Base-by-base conservation (phyloP, 2,113 vertebrate genomes). In the Upupa epops region DNA sequence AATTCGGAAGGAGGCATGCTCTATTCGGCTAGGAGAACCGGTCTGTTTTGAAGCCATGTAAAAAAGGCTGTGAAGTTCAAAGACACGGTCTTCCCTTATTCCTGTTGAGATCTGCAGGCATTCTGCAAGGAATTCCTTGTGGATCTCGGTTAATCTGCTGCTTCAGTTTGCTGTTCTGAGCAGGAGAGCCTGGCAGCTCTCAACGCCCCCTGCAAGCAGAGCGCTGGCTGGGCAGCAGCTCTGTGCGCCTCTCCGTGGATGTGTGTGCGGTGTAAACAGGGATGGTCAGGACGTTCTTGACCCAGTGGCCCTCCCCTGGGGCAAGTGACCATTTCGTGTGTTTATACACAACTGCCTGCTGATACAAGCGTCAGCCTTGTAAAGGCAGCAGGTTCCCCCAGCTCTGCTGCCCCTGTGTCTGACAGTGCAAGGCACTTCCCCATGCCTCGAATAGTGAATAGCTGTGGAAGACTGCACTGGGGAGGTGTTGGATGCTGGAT, bases 181-280 rank as follows among this genome's bases (percentile, higher is more conserved):
- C 75, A 28, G 0, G 9, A 26, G 51, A 28, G 40, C 17, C 22
- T 1, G 1, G 13, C 12, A 58, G 40, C 56, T 59, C 7, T 1
- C 37, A 32, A 45, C 49, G 18, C 9, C 13, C 25, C 18, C 34
- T 52, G 56, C 75, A 56, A 21, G 51, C 24, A 60, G 56, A 37
- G 13, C 14, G 3, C 19, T 22, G 49, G 42, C 59, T 69, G 40
- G 28, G 11, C 16, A 36, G 55, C 40, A 73, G 0, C 28, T 18
- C 45, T 24, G 7, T 24, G 17, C 3, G 5, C 6, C 9, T 36
- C 10, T 32, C 14, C 26, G 6, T 17, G 29, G 16, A 8, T 16
- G 15, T 36, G 26, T 2, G 8, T 32, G 17, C 0, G 0, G 19
- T 55, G 37, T n/a, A 12, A 74, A 19, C 10, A 11, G n/a, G 2